A percentile compares a stretch with the other conserved stretches of the same genome.
Evolutionary conservation across 2,888 invertebrate genomes (phyloP).

Genomic region (Lacanobia wlatinum): DNA sequence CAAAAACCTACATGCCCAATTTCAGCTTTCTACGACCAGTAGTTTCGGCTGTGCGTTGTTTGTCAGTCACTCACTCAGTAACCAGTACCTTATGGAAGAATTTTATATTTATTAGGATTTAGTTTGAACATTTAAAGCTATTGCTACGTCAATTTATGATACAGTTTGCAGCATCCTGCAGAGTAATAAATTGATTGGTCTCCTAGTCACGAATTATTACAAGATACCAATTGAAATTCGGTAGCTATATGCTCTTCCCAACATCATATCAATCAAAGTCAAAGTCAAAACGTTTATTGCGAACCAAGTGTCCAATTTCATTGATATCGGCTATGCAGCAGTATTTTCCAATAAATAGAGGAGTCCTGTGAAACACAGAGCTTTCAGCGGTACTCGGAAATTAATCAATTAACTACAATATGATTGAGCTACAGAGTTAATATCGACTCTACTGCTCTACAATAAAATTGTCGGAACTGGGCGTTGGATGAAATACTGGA

Average conservation of each 20-base stretch:
- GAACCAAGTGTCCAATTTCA: no score
- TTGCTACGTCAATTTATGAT: background rate
- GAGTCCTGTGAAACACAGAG: background rate
- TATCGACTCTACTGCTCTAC: slow-evolving; percentile 10
- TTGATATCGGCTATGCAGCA: background rate
- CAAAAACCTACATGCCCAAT: no score
- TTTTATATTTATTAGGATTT: background rate
- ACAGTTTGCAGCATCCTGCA: background rate
- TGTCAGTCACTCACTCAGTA: no score
- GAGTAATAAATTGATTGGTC: background rate
- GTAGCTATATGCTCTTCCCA: background rate
- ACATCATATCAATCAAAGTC: slow-evolving; percentile 3
- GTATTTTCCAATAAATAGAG: background rate
- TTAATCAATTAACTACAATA: slow-evolving; percentile 30
- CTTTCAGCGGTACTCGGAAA: slow-evolving; percentile 27
- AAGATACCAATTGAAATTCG: background rate
- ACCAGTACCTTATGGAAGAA: no score
- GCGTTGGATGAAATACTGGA: background rate
- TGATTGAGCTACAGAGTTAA: slow-evolving; percentile 17
- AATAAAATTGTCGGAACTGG: background rate
- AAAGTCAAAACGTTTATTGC: no score
- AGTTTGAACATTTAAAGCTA: background rate
- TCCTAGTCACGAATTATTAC: background rate
- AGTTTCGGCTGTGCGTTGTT: no score
- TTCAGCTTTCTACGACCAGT: no score